A percentile compares a stretch with the other conserved stretches of the same genome.
These are phyloP conservation scores for Pteropus alecto DNA, from an alignment of 2,113 vertebrate species.

Conservation along the genomic window DNA sequence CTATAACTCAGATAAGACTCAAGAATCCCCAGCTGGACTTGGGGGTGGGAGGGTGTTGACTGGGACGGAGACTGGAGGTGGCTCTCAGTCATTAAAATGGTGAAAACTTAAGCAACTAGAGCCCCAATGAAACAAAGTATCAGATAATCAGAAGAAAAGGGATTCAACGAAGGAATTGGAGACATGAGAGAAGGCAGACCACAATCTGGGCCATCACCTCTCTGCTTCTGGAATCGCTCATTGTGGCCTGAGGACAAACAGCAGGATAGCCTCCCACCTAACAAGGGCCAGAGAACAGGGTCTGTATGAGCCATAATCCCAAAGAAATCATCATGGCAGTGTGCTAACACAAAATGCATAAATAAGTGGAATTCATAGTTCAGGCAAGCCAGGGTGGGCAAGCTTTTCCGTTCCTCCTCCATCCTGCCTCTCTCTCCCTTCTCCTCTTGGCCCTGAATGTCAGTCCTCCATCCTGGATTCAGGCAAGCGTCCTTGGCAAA, in stretches of 20 bases:
- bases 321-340: conserved; percentile 58
- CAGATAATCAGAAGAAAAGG: neutral
- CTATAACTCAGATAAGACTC: neutral
- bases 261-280: neutral
- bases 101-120: neutral
- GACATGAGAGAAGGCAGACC: neutral
- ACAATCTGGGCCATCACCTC: neutral
- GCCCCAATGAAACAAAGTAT: neutral
- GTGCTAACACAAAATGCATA: conserved; percentile 25
- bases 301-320: neutral
- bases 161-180: neutral
- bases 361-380: neutral
- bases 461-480: conserved; percentile 55
- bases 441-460: neutral
- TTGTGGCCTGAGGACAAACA: neutral
- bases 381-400: neutral
- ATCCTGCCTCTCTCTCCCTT: neutral
- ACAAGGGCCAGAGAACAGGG: neutral
- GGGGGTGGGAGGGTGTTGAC: neutral
- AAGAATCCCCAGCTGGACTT: neutral
- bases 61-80: neutral
- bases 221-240: neutral
- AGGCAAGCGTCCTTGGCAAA: conserved; percentile 59
- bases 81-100: neutral
- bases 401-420: conserved; percentile 19